Evolutionary conservation across 2,888 invertebrate genomes (phyloP), one percentile per base, ranked within the genome.

Genomic region (Rhamnusium bicolor): DNA sequence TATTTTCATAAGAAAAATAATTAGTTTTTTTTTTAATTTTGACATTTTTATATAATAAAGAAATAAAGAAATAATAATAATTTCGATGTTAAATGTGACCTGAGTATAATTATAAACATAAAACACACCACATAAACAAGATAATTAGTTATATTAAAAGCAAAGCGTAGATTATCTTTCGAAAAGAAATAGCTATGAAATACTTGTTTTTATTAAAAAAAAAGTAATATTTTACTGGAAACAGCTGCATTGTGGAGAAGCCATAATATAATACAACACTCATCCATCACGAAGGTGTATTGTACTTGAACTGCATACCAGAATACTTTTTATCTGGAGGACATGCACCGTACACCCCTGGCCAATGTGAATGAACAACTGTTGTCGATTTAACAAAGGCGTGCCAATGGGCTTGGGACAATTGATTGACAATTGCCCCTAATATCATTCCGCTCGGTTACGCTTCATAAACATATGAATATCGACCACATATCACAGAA

Each of bases 361-460:
- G 54, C 67, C 72, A 69, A 62, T 72, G 74, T 32, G 74, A 71
- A 68, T 58, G 69, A 73, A 76, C 72, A 71, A 71, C 72, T 76
- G 72, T 74, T 76, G 71, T 72, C 67, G 72, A 74, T 74, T 73
- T 68, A 54, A 72, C 47, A 51, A 71, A 73, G 66, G 72, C 72
- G 60, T 70, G 56, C 61, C 71, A 72, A 73, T 72, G 74, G 74
- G 71, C 51, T 29, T 66, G 63, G 47, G 63, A 68, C 78, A 76
- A 78, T 76, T 78, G 78, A 78, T 78, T 75, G 76, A 76, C 78
- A 78, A 78, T 76, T 75, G 72, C 73, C 73, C 75, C 72, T 65
- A 51, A 54, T 65, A 65, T 65, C 65, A 65, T 65, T 65, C 40
- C 65, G 65, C 68, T 72, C 65, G 56, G 73, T 72, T 78, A 69